Percentiles rank a stretch among this genome's conserved stretches.
Evolutionary conservation across 2,797 vertebrate species (phyloP).

Genomic region (Smutsia gigantea): DNA sequence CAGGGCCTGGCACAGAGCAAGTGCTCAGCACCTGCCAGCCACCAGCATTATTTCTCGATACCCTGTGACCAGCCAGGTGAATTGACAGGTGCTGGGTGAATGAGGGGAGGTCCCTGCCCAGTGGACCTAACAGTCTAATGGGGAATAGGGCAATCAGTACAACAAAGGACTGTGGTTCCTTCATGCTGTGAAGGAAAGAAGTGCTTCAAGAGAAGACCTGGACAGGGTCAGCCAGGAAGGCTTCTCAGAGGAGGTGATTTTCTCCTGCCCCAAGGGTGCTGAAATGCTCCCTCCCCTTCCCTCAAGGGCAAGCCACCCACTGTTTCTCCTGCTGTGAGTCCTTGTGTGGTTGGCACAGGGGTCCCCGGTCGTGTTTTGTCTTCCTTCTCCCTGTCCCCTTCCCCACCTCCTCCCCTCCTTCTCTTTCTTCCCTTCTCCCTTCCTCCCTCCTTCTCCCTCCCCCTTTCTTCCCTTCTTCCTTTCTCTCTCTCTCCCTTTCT

Average conservation of each 20-base stretch:
- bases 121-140: neutral
- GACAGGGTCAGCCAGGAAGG: neutral
- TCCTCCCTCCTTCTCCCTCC: neutral
- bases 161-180: neutral
- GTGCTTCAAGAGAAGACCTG: neutral
- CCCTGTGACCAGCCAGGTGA: neutral
- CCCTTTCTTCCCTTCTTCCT: fast-evolving
- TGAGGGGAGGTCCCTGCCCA: neutral
- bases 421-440: fast-evolving
- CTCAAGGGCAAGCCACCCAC: fast-evolving
- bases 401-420: too few species aligned
- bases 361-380: neutral
- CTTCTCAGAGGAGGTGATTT: neutral
- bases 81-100: too few species aligned
- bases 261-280: neutral
- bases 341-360: fast-evolving
- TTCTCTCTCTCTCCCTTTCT: fast-evolving
- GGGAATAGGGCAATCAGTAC: too few species aligned
- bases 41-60: fast-evolving
- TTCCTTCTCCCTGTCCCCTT: neutral
- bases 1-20: neutral
- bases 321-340: neutral
- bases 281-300: too few species aligned
- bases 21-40: neutral
- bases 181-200: neutral